Conservation (phyloP, 1,140 invertebrate genomes). For the Dendroctonus valens region DNA sequence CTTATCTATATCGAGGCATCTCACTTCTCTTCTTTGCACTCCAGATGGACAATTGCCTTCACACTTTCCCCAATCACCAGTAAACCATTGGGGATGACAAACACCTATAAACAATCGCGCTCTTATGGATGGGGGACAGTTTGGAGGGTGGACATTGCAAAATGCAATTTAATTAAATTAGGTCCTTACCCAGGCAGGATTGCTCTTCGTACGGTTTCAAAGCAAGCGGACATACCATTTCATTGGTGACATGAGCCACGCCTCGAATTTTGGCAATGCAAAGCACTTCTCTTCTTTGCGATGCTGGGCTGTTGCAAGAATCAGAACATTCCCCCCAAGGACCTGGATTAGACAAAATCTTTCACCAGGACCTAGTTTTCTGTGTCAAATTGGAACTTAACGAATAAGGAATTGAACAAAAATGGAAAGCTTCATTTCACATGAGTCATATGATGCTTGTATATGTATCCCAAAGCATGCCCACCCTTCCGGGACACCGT, state of each 20-base stretch:
- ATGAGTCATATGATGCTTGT: no score
- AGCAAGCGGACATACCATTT: constrained; percentile 45
- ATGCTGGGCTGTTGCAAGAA: constrained; percentile 40
- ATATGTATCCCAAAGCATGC: no score
- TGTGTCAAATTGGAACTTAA: neutral
- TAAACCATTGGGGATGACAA: constrained; percentile 60
- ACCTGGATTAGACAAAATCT: constrained; percentile 40
- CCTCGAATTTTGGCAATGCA: constrained; percentile 53
- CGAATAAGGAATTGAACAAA: no score
- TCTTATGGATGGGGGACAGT: constrained; percentile 4
- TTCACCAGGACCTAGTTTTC: neutral
- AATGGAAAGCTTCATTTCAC: no score
- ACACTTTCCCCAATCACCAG: constrained; percentile 62
- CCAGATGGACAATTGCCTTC: constrained; percentile 59
- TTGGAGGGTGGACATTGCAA: neutral
- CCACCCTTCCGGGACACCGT: no score
- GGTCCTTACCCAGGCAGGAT: constrained; percentile 51
- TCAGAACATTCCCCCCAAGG: constrained; percentile 63
- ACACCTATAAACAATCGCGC: constrained; percentile 33
- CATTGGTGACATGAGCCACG: constrained; percentile 44
- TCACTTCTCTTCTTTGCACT: constrained; percentile 59
- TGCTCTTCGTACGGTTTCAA: constrained; percentile 44
- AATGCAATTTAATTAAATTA: neutral
- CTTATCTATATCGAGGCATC: constrained; percentile 57
- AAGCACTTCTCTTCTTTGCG: constrained; percentile 51